Evolutionary conservation across 2,888 invertebrate species (phyloP).

Genomic region (Napeogenes sylphis): DNA sequence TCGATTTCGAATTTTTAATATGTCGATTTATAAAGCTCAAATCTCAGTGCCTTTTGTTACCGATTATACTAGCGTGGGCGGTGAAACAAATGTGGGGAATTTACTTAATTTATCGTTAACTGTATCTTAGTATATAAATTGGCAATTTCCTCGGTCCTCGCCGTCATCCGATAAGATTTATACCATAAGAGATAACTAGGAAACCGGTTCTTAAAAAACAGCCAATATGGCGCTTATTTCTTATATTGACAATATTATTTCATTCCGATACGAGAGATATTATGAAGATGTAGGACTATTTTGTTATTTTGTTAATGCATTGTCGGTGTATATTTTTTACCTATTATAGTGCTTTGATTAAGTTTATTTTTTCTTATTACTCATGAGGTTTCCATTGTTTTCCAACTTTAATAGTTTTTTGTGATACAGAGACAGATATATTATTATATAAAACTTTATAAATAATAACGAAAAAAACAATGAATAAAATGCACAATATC

Average conservation of each 20-base stretch:
- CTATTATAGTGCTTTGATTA: too few relatives aligned
- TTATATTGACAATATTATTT: conserved; percentile 31
- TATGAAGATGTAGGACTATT: conserved; percentile 34
- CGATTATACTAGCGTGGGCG: conserved; percentile 33
- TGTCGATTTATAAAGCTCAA: background rate
- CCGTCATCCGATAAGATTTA: conserved; percentile 46
- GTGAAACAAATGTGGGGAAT: conserved; percentile 50
- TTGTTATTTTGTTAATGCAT: conserved; percentile 19
- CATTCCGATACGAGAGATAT: conserved; percentile 15
- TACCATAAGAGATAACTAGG: conserved; percentile 38
- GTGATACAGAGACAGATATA: too few relatives aligned
- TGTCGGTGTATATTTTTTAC: background rate
- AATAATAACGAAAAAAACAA: too few relatives aligned
- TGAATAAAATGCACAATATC: too few relatives aligned
- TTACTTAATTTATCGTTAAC: conserved; percentile 57
- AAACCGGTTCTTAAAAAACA: conserved; percentile 34
- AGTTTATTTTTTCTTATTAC: too few relatives aligned
- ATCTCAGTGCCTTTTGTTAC: conserved; percentile 17
- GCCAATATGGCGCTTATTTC: conserved; percentile 31
- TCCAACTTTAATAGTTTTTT: too few relatives aligned
- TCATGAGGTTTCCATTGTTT: too few relatives aligned
- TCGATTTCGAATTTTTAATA: too few relatives aligned
- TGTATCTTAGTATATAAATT: conserved; percentile 56
- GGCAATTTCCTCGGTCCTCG: conserved; percentile 49
- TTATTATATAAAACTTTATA: too few relatives aligned